Percentiles rank a stretch among this genome's conserved stretches.
phyloP scores from a whole-genome alignment of 2,113 vertebrate species.

The Paradoxurus hermaphroditus region DNA sequence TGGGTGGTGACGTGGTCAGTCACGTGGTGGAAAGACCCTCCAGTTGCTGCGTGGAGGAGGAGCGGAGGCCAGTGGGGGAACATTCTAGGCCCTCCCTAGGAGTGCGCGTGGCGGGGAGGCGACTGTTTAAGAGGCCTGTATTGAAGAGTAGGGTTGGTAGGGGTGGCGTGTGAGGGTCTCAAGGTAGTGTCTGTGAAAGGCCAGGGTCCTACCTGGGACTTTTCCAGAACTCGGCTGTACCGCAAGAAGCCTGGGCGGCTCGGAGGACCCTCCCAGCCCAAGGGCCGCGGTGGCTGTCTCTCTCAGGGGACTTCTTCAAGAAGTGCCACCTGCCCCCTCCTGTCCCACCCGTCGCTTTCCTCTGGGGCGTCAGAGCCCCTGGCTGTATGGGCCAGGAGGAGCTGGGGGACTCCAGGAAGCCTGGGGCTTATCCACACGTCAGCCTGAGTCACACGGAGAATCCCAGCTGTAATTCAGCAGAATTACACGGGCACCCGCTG shows the following conservation, averaged over 20 bases:
- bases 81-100: background rate
- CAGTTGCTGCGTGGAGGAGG: fast-evolving
- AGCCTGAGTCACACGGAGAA: constrained; percentile 37
- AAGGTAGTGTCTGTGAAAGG: background rate
- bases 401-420: constrained; percentile 25
- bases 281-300: background rate
- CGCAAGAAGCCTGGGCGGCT: background rate
- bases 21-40: background rate
- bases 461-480: background rate
- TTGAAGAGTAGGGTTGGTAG: background rate
- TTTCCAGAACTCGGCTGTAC: background rate
- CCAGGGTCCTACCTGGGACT: background rate
- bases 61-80: background rate
- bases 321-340: constrained; percentile 22
- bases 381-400: background rate
- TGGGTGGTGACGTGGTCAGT: background rate
- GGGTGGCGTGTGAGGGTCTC: background rate
- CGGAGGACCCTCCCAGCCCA: background rate
- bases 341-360: background rate
- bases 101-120: background rate
- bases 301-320: background rate
- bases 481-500: background rate
- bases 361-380: background rate
- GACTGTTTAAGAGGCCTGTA: background rate
- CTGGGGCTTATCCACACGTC: background rate